Evolutionary conservation across 2,113 vertebrate species (phyloP).

Genomic region (Choloepus hoffmanni): DNA sequence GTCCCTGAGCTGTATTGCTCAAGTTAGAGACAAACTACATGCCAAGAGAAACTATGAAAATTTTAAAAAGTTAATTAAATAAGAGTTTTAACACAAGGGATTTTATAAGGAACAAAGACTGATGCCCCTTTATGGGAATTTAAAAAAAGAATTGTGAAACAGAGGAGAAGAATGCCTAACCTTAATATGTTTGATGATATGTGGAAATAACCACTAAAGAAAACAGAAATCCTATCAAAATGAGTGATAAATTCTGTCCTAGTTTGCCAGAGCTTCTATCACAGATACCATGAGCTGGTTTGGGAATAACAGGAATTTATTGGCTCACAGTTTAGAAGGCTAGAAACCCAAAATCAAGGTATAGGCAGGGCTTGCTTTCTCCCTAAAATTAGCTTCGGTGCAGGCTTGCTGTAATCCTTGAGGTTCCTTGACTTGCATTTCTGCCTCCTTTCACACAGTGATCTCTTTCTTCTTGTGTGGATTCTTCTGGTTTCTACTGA

Average conservation of each 20-base stretch:
- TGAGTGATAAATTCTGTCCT: background rate
- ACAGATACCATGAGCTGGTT: no score
- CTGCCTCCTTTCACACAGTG: no score
- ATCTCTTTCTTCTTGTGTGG: no score
- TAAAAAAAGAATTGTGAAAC: background rate
- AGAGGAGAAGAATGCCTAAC: background rate
- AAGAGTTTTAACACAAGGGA: background rate
- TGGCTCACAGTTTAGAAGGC: no score
- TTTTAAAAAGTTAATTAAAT: background rate
- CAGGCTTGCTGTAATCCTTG: no score
- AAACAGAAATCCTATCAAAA: background rate
- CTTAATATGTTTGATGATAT: background rate
- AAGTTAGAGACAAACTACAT: background rate
- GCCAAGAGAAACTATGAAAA: background rate
- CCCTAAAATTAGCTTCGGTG: no score
- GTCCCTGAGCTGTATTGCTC: background rate
- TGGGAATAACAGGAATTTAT: no score
- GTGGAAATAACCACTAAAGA: background rate
- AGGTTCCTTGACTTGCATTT: no score
- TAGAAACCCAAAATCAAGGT: no score
- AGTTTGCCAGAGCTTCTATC: no score
- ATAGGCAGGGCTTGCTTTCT: no score
- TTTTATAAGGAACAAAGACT: constrained; percentile 21
- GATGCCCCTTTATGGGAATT: background rate
- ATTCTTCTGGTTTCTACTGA: no score